A percentile compares a stretch with the other conserved stretches of the same genome.
phyloP scores from a whole-genome alignment of 2,888 invertebrate genomes.

The Sphaerophoria rueppellii region DNA sequence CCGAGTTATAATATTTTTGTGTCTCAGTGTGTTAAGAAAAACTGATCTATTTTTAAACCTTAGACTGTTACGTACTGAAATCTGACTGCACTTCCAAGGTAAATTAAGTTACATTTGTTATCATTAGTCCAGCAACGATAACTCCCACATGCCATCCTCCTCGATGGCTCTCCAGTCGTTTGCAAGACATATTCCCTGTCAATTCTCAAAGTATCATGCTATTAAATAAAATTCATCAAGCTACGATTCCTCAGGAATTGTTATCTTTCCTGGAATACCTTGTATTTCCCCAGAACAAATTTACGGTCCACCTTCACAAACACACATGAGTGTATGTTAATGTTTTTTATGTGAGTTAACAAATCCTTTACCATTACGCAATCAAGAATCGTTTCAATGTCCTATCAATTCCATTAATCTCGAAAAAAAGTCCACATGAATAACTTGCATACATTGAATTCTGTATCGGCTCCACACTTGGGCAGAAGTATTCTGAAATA shows the following conservation, averaged over 20 bases:
- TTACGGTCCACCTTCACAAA: not conserved
- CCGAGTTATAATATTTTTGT: too few species aligned
- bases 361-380: constrained; percentile 32
- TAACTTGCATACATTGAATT: constrained; percentile 35
- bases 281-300: not conserved
- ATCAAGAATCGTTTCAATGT: constrained; percentile 19
- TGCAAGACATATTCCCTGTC: too few species aligned
- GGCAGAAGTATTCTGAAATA: not conserved
- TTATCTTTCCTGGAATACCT: constrained; percentile 1
- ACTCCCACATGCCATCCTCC: too few species aligned
- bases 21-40: too few species aligned
- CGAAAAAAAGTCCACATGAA: constrained; percentile 27
- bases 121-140: too few species aligned
- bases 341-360: constrained; percentile 3
- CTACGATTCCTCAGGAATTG: not conserved
- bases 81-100: too few species aligned
- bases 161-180: too few species aligned
- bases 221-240: constrained; percentile 1
- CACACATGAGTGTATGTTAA: not conserved
- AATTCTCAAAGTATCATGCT: not conserved
- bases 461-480: constrained; percentile 10
- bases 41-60: too few species aligned
- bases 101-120: too few species aligned
- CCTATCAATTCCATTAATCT: constrained; percentile 43
- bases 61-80: too few species aligned